Base-by-base conservation (phyloP, 2,888 invertebrate species). In the Conistra vaccinii region DNA sequence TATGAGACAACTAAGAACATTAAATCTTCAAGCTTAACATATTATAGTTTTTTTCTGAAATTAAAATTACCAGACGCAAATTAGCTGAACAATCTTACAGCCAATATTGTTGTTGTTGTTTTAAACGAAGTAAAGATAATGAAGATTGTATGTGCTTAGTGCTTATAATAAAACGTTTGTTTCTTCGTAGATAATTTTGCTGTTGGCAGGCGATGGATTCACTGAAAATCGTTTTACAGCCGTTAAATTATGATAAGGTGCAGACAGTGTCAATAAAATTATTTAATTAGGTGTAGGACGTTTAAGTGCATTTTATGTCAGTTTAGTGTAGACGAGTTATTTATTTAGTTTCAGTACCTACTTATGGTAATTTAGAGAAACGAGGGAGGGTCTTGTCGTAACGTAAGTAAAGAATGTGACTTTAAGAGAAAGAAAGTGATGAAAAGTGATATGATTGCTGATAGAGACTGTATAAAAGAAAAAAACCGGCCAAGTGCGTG, bases 151-250 rank as follows among this genome's bases (percentile, higher is more conserved):
- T n/a, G 35, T 58, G n/a, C n/a, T n/a, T n/a, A n/a, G n/a, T 17
- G 45, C 35, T 66, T 45, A 51, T 45, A 77, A 69, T 80, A 67
- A 81, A 62, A 69, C 60, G 62, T 62, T 71, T 75, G 42, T 53
- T 9, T 45, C 17, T 45, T 45, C 14, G 7, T 35, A 71, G 45
- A 81, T 73, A 77, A 78, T 60, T 77, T 77, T 55, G 39, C 65
- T 61, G 68, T 60, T 69, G 32, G n/a, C 57, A 61, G 14, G 66
- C 61, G n/a, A 20, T 35, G 63, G 51, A 73, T 73, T 58, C 58
- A 48, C 61, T 70, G 65, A 76, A 68, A 80, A 76, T 76, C 23
- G 70, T 73, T 83, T 83, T 69, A 80, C 60, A 60, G 60, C 45
- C 58, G 9, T 51, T 55, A 29, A 63, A 66, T 81, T 67, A 69